phyloP scores from a whole-genome alignment of 2,113 vertebrate species.

The Rhadina sibilatrix region DNA sequence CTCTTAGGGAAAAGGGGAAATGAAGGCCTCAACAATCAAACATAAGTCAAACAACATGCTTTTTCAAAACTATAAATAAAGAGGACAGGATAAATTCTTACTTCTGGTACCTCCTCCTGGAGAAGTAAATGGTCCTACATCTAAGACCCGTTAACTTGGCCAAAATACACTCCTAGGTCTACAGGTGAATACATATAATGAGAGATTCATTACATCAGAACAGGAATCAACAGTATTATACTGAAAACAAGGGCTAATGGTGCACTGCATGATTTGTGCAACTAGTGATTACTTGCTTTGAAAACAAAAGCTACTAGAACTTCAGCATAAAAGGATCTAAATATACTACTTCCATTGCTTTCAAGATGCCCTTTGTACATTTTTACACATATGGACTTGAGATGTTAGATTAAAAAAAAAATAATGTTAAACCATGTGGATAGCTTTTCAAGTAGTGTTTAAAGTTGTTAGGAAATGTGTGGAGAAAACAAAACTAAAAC shows the following conservation, averaged over 20 bases:
- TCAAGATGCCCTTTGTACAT: not conserved
- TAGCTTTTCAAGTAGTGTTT: not conserved
- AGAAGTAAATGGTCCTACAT: not conserved
- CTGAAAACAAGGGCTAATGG: not conserved
- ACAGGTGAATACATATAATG: not conserved
- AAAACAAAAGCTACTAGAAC: not conserved
- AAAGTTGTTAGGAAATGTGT: not conserved
- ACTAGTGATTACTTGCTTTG: not conserved
- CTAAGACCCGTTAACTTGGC: not conserved
- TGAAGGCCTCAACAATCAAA: not conserved
- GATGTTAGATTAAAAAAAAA: not conserved
- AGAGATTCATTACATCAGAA: not conserved
- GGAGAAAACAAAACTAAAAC: not conserved
- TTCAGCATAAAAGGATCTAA: not conserved
- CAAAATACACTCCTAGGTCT: not conserved
- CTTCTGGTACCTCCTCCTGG: not conserved
- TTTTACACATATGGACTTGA: not conserved
- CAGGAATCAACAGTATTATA: not conserved
- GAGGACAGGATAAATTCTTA: not conserved
- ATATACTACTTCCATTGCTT: not conserved
- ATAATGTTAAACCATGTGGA: not conserved
- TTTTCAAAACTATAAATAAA: not conserved
- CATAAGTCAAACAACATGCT: fast-evolving
- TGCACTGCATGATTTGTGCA: not conserved
- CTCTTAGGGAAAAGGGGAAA: not conserved